Evolutionary conservation across 2,113 vertebrate genomes (phyloP).

Genomic region (Protomyctophum bolini): DNA sequence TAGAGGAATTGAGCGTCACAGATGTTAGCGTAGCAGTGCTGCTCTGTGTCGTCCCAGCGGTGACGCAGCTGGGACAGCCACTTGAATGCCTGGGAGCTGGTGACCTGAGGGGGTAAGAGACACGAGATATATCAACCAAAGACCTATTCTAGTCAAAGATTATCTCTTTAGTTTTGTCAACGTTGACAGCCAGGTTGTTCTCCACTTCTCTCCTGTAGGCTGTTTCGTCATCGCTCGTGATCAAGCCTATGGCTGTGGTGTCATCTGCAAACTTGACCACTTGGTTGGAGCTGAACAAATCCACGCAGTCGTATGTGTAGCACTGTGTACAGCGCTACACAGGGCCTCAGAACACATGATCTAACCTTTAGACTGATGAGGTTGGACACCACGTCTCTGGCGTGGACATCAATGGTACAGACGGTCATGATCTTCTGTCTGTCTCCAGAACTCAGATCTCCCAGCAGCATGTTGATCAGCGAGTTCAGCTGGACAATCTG

Average conservation of each 20-base stretch:
- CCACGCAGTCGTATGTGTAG: too few species aligned
- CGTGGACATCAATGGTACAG: conserved; percentile 83
- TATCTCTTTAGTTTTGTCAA: too few species aligned
- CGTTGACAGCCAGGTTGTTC: too few species aligned
- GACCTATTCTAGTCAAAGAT: not conserved
- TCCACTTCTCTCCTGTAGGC: too few species aligned
- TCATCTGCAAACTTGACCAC: too few species aligned
- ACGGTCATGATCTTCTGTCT: conserved; percentile 86
- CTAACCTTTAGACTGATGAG: conserved; percentile 83
- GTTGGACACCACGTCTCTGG: conserved; percentile 81
- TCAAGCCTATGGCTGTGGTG: too few species aligned
- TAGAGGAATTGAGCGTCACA: conserved; percentile 84
- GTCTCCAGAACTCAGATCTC: conserved; percentile 79
- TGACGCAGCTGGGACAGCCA: conserved; percentile 84
- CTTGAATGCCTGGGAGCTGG: conserved; percentile 74
- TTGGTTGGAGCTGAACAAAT: too few species aligned
- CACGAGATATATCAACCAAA: not conserved
- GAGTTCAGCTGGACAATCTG: conserved; percentile 83
- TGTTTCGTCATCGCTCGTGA: too few species aligned
- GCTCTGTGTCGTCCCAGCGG: conserved; percentile 76
- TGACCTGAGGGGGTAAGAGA: conserved; percentile 66
- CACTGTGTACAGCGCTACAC: too few species aligned
- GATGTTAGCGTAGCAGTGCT: conserved; percentile 78
- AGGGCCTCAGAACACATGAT: not conserved
- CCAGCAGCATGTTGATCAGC: conserved; percentile 81